Evolutionary conservation across 2,888 invertebrate species (phyloP).

Genomic region (Idaea dimidiata): DNA sequence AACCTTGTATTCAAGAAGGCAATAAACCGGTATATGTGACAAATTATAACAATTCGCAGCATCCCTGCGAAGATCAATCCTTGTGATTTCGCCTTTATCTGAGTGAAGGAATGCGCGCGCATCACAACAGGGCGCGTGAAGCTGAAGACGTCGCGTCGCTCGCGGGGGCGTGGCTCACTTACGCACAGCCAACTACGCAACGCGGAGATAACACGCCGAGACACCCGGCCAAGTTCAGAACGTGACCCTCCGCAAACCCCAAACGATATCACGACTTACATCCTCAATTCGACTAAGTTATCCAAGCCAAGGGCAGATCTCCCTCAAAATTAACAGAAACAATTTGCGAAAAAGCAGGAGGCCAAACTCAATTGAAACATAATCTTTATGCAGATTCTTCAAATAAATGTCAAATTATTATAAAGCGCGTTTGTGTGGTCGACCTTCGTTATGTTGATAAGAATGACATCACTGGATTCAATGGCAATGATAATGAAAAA

Average conservation of each 20-base stretch:
- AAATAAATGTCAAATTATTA: not conserved
- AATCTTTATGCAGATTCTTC: slow-evolving; percentile 8
- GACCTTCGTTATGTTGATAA: not conserved
- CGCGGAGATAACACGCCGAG: slow-evolving; percentile 55
- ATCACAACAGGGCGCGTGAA: slow-evolving; percentile 56
- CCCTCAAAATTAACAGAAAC: slow-evolving; percentile 21
- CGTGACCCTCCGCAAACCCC: slow-evolving; percentile 14
- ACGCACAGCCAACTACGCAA: slow-evolving; percentile 70
- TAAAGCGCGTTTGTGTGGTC: not conserved
- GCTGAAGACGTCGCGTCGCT: slow-evolving; percentile 35
- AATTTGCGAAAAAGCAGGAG: slow-evolving; percentile 19
- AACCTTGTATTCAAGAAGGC: not conserved
- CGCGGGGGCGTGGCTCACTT: slow-evolving; percentile 69
- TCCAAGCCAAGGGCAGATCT: slow-evolving; percentile 13
- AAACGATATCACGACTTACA: slow-evolving; percentile 14
- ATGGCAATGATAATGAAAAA: not conserved
- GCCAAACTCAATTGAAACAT: slow-evolving; percentile 9
- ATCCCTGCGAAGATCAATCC: slow-evolving; percentile 27
- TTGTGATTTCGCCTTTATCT: slow-evolving; percentile 59
- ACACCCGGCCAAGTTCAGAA: slow-evolving; percentile 38
- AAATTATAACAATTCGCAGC: slow-evolving; percentile 6
- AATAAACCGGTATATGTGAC: not conserved
- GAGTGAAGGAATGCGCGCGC: slow-evolving; percentile 70
- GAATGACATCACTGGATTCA: not conserved
- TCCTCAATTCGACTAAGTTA: slow-evolving; percentile 16